phyloP scores from a whole-genome alignment of 2,113 vertebrate species.

The Coptodon rendalli region DNA sequence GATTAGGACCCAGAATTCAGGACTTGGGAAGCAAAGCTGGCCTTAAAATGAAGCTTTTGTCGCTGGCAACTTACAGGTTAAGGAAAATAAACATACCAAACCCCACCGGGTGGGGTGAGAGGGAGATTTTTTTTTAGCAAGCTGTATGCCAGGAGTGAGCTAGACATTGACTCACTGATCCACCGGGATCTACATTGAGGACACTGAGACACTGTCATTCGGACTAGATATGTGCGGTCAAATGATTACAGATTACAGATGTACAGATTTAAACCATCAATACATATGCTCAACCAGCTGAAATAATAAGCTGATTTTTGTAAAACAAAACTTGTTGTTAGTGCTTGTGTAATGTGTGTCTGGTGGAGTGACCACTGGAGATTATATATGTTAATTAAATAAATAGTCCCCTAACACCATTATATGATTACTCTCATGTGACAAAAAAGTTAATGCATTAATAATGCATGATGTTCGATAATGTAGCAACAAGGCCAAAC shows the following conservation, averaged over 20 bases:
- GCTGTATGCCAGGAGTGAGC: background rate
- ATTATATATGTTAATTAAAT: background rate
- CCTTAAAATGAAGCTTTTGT: background rate
- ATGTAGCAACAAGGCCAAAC: background rate
- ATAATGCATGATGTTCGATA: background rate
- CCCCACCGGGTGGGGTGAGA: background rate
- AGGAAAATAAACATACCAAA: background rate
- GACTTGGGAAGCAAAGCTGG: background rate
- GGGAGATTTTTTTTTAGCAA: background rate
- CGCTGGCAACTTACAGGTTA: rapidly evolving
- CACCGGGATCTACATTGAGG: background rate
- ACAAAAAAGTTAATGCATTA: background rate
- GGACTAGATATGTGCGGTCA: background rate
- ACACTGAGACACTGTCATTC: background rate
- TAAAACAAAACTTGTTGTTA: background rate
- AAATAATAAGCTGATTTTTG: background rate
- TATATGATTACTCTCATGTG: background rate
- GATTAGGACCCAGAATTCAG: background rate
- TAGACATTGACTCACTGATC: background rate
- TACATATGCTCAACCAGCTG: background rate
- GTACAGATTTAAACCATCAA: background rate
- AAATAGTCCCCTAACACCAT: background rate
- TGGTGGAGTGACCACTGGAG: background rate
- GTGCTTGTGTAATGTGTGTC: background rate
- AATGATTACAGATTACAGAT: background rate